phyloP scores from a whole-genome alignment of 2,888 invertebrate species.

The Aelia acuminata region DNA sequence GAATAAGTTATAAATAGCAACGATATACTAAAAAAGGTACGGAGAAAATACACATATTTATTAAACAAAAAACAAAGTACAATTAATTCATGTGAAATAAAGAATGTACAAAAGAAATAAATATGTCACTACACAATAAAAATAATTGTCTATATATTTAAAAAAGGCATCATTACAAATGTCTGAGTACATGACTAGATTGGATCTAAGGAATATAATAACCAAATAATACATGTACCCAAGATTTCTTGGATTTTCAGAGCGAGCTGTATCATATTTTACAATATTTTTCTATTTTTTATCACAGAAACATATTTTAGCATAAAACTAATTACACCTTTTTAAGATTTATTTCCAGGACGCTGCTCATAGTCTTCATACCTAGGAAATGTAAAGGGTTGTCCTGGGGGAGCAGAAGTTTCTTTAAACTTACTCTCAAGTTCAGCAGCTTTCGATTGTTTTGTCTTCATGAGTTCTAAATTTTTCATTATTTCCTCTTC shows the following conservation, averaged over 20 bases:
- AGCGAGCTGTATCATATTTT: not conserved
- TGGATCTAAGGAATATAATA: not conserved
- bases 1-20: too few relatives aligned
- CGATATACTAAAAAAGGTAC: not conserved
- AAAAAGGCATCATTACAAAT: not conserved
- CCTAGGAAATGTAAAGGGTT: slow-evolving; percentile 71
- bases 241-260: not conserved
- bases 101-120: not conserved
- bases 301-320: not conserved
- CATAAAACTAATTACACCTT: not conserved
- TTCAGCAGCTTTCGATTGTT: slow-evolving; percentile 80
- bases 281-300: not conserved
- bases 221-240: not conserved
- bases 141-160: not conserved
- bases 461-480: slow-evolving; percentile 79
- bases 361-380: slow-evolving; percentile 76
- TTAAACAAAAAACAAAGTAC: not conserved
- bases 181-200: not conserved
- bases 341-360: slow-evolving; percentile 69
- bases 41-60: not conserved
- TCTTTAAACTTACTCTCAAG: slow-evolving; percentile 75
- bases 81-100: not conserved
- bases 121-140: not conserved
- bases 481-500: slow-evolving; percentile 81
- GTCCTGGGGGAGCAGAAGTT: slow-evolving; percentile 69